Conservation (phyloP, 1,140 invertebrate species). For the Drosophila subpulchrella region DNA sequence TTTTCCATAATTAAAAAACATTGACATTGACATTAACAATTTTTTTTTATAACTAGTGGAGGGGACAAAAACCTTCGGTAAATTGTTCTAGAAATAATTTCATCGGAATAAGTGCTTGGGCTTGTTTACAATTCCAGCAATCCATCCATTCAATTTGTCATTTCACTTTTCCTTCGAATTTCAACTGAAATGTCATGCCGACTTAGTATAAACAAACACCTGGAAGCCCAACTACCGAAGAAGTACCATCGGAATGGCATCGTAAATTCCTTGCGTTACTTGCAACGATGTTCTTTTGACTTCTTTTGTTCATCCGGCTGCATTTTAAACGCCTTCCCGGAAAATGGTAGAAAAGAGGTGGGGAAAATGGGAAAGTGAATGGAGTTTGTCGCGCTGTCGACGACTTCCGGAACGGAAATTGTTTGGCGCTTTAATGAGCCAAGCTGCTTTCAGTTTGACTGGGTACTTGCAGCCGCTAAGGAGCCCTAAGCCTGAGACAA, state of each 20-base stretch:
- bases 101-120: no score
- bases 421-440: conserved; percentile 73
- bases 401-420: conserved; percentile 62
- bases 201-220: conserved; percentile 1
- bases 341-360: conserved; percentile 3
- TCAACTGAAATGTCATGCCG: not conserved
- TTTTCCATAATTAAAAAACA: no score
- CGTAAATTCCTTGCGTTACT: conserved; percentile 22
- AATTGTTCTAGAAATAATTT: no score
- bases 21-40: no score
- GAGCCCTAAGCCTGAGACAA: conserved; percentile 27
- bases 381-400: conserved; percentile 47
- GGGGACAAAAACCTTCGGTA: no score
- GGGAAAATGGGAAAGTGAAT: conserved; percentile 2
- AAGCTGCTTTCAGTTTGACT: conserved; percentile 26
- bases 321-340: conserved; percentile 3
- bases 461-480: conserved; percentile 22
- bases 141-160: no score
- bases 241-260: conserved; percentile 8
- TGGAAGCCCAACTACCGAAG: not conserved
- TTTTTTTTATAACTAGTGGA: no score
- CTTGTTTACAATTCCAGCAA: no score
- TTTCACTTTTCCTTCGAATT: not conserved
- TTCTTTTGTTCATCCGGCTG: no score
- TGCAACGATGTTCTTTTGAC: conserved; percentile 7